Evolutionary conservation across 2,797 vertebrate species (phyloP), one percentile per base, ranked within the genome.

Genomic region (Mergus octosetaceus): DNA sequence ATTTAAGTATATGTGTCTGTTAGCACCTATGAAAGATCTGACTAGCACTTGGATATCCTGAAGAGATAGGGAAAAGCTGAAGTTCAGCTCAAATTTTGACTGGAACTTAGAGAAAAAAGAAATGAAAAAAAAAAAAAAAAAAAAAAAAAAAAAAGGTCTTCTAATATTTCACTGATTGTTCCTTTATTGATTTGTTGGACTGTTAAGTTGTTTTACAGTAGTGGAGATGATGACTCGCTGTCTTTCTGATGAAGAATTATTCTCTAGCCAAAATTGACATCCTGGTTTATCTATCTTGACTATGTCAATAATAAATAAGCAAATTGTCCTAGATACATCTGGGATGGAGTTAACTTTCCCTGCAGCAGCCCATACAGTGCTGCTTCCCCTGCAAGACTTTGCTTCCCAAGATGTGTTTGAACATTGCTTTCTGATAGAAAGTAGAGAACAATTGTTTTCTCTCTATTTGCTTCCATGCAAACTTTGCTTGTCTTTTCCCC

Each of bases 231-330:
- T 1, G n/a, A 61, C 75, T 45, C 13, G 9, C 24, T 54, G 9
- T 30, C 38, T 70, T 82, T 80, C 1, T 5, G 34, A 11, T 81
- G 68, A 65, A 14, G 4, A 71, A 18, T 38, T 85, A 3, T 62
- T 77, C 61, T 85, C 18, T 27, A 66, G 11, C 9, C 79, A 58
- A 17, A 66, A 11, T 8, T 87, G n/a, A 76, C 13, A 36, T 41
- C n/a, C 70, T 5, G 3, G 19, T 51, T 77, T 66, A 77, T 49
- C 25, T 53, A 28, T 64, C 24, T 83, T 83, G 27, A 80, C 0
- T 7, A 18, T 22, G 13, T 12, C 0, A 0, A 53, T 41, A 58
- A 47, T 18, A 0, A 3, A 34, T 36, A 8, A 21, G 7, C 10
- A 4, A 3, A 13, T 7, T 60, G 21, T 34, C 36, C 57, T 36